These are phyloP conservation scores for Siphamia tubifer DNA, from an alignment of 2,113 vertebrate genomes.

Conservation along the genomic window DNA sequence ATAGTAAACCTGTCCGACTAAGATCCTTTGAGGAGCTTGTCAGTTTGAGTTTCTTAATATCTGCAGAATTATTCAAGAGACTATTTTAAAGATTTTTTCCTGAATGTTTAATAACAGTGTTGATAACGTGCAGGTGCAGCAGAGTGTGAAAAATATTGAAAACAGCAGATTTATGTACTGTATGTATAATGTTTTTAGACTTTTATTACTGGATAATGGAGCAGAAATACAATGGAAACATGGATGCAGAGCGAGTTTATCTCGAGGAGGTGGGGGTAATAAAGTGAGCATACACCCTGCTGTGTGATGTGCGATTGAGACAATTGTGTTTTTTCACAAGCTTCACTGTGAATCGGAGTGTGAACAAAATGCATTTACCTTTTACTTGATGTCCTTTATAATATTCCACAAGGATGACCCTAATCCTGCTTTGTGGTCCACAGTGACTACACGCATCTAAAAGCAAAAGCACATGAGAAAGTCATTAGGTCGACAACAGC, in stretches of 20 bases:
- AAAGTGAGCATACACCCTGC: background rate
- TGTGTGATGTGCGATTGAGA: conserved; percentile 16
- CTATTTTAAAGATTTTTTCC: background rate
- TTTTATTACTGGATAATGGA: background rate
- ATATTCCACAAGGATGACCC: conserved; percentile 40
- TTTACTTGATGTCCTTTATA: conserved; percentile 25
- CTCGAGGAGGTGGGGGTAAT: background rate
- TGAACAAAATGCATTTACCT: conserved; percentile 45
- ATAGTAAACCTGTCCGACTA: too few relatives aligned
- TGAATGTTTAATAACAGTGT: background rate
- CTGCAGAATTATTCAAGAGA: background rate
- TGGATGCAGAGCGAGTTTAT: background rate
- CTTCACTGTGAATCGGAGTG: conserved; percentile 4
- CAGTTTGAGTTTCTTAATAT: background rate
- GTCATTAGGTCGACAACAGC: conserved; percentile 39
- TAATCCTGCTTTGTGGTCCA: conserved; percentile 64
- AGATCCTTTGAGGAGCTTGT: background rate
- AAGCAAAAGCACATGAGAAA: conserved; percentile 42
- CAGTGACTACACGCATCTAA: conserved; percentile 40
- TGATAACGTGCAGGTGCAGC: background rate
- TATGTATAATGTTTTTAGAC: background rate
- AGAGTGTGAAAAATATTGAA: background rate
- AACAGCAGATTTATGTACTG: background rate
- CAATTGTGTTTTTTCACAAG: conserved; percentile 6
- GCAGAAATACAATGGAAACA: background rate